Evolutionary conservation across 2,113 vertebrate species (phyloP).

Genomic region (Octodon degus): DNA sequence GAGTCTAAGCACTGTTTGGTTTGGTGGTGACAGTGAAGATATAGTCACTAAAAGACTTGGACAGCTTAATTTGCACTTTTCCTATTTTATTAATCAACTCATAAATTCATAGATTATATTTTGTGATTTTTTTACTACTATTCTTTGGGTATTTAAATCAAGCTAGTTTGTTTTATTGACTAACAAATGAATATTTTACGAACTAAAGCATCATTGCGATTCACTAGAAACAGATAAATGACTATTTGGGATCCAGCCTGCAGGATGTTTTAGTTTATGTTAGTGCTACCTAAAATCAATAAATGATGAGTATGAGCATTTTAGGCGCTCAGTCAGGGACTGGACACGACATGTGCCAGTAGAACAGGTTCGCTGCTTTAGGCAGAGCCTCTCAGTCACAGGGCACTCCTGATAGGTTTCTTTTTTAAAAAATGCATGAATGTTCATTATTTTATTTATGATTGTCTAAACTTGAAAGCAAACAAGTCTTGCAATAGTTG

Average conservation of each 20-base stretch:
- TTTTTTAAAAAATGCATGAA: too few relatives aligned
- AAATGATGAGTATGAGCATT: fast-evolving
- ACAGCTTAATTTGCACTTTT: neutral
- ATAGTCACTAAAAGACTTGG: neutral
- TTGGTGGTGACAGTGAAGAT: neutral
- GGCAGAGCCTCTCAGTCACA: neutral
- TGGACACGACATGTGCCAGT: neutral
- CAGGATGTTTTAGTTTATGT: neutral
- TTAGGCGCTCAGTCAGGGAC: fast-evolving
- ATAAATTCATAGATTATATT: neutral
- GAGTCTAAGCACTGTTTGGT: neutral
- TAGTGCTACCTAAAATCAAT: neutral
- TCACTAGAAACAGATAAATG: neutral
- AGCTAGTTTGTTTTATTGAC: neutral
- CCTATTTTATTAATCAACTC: neutral
- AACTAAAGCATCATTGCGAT: neutral
- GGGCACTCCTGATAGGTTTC: neutral
- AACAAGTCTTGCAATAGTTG: neutral
- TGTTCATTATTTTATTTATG: neutral
- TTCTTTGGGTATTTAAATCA: neutral
- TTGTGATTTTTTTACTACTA: neutral
- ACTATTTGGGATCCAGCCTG: neutral
- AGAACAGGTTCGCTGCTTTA: neutral
- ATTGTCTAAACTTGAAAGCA: neutral
- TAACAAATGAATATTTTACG: neutral